Evolutionary conservation across 1,140 invertebrate genomes (phyloP).

Genomic region (Armadillidium nasatum): DNA sequence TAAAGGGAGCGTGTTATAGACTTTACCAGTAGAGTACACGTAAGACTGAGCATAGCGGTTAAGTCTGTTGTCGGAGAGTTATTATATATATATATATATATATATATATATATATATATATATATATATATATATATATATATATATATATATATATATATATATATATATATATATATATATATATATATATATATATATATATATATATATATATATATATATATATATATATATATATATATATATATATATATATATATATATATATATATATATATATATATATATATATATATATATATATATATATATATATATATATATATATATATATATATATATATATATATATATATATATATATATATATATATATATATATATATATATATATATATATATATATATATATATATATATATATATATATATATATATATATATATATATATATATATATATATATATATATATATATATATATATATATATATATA

Average conservation of each 20-base stretch:
- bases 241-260: background rate
- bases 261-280: background rate
- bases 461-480: background rate
- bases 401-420: background rate
- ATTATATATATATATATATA: background rate
- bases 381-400: background rate
- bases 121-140: background rate
- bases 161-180: background rate
- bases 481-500: conserved; percentile 10
- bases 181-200: background rate
- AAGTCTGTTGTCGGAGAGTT: background rate
- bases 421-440: background rate
- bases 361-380: background rate
- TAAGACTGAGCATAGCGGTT: too few species aligned
- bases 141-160: background rate
- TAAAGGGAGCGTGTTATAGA: too few species aligned
- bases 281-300: too few species aligned
- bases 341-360: background rate
- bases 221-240: background rate
- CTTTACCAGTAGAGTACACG: too few species aligned
- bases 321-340: background rate
- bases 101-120: conserved; percentile 6
- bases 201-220: background rate
- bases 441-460: background rate
- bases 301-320: background rate